A percentile compares a stretch with the other conserved stretches of the same genome.
Evolutionary conservation across 2,113 vertebrate genomes (phyloP).

Genomic region (Oxygymnocypris stewartii): DNA sequence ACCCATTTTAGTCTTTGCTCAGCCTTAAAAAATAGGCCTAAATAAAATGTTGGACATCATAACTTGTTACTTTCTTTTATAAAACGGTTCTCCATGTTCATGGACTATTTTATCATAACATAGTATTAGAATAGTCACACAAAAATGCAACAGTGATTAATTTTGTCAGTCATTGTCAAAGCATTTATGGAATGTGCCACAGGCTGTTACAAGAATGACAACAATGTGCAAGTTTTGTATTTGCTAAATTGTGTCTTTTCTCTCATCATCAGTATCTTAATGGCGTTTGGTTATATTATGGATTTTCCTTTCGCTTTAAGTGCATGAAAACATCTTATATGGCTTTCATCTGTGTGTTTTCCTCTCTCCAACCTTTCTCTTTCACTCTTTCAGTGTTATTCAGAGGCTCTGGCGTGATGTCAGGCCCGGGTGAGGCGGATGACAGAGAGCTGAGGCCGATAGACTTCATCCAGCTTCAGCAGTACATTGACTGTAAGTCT

Average conservation of each 20-base stretch:
- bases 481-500: slow-evolving; percentile 93
- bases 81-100: not conserved
- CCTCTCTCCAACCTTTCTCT: not conserved
- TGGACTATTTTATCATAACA: not conserved
- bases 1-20: not conserved
- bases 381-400: slow-evolving; percentile 52
- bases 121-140: too few relatives aligned
- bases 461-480: slow-evolving; percentile 91
- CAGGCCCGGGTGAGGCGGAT: slow-evolving; percentile 70
- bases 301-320: not conserved
- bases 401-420: slow-evolving; percentile 67
- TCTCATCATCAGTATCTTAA: not conserved
- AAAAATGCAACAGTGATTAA: not conserved
- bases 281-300: not conserved
- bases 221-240: not conserved
- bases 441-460: slow-evolving; percentile 84
- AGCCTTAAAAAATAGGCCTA: not conserved
- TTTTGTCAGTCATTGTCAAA: not conserved
- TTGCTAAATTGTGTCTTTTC: not conserved
- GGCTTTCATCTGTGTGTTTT: not conserved
- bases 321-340: not conserved
- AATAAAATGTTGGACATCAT: not conserved
- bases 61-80: not conserved
- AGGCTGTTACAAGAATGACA: too few relatives aligned
- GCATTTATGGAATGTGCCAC: not conserved